A percentile compares a stretch with the other conserved stretches of the same genome.
Evolutionary conservation across 2,797 vertebrate species (phyloP).

Genomic region (Parambassis ranga): DNA sequence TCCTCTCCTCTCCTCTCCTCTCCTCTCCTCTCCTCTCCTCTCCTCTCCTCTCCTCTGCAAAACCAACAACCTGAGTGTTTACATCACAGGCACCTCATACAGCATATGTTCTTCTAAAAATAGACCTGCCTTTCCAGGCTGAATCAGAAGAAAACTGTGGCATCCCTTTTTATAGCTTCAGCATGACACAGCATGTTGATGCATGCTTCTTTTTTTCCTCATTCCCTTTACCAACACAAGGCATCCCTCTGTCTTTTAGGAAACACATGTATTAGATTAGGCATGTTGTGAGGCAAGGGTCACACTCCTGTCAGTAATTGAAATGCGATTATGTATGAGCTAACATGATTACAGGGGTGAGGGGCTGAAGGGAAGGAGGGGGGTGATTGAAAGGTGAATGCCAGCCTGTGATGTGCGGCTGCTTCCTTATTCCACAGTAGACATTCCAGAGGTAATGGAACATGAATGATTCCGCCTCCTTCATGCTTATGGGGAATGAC

Average conservation of each 20-base stretch:
- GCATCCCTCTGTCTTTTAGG: conserved; percentile 70
- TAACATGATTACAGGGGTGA: conserved; percentile 78
- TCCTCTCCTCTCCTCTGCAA: not conserved
- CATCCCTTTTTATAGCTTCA: conserved; percentile 79
- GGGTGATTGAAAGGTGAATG: conserved; percentile 78
- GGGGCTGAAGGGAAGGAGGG: conserved; percentile 26
- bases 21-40: not conserved
- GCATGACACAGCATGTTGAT: conserved; percentile 76
- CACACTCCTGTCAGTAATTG: conserved; percentile 82
- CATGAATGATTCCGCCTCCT: conserved; percentile 65
- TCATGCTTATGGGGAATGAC: conserved; percentile 21
- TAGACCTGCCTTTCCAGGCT: conserved; percentile 64
- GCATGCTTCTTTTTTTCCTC: conserved; percentile 25
- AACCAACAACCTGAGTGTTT: conserved; percentile 44
- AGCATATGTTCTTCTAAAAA: conserved; percentile 74
- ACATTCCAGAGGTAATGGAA: conserved; percentile 79
- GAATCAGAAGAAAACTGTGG: conserved; percentile 64
- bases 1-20: not conserved
- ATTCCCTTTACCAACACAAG: conserved; percentile 61
- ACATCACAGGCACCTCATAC: conserved; percentile 50
- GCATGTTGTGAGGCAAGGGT: conserved; percentile 74
- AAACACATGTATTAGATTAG: conserved; percentile 84
- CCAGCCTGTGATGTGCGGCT: conserved; percentile 71
- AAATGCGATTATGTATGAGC: conserved; percentile 82
- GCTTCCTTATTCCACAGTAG: conserved; percentile 61